phyloP scores from a whole-genome alignment of 2,797 vertebrate species.

The Prunella strophiata region DNA sequence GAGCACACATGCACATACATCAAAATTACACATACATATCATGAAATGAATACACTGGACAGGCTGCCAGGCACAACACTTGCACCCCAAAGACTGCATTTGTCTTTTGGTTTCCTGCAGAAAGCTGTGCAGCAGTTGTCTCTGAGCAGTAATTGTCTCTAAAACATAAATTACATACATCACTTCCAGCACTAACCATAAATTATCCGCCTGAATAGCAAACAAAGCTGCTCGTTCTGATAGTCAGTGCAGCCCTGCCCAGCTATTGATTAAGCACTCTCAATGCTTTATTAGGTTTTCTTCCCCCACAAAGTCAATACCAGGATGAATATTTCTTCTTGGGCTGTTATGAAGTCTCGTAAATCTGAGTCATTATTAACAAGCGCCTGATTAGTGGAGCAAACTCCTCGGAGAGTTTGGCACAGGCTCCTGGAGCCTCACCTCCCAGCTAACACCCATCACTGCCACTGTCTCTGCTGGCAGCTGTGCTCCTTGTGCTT shows the following conservation, averaged over 20 bases:
- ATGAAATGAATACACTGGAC: fast-evolving
- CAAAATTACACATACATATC: background rate
- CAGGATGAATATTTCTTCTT: conserved; percentile 56
- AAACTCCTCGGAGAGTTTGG: conserved; percentile 4
- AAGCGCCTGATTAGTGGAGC: conserved; percentile 6
- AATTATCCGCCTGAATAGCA: conserved; percentile 54
- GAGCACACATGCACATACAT: fast-evolving
- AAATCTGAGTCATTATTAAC: conserved; percentile 42
- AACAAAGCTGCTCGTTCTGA: conserved; percentile 55
- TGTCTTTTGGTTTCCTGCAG: background rate
- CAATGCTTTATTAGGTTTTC: conserved; percentile 57
- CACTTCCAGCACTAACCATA: conserved; percentile 47
- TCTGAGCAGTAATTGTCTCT: conserved; percentile 24
- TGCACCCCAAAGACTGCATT: background rate
- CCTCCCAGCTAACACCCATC: background rate
- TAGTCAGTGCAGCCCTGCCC: background rate
- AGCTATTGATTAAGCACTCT: conserved; percentile 36
- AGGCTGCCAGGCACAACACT: background rate
- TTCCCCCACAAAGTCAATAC: conserved; percentile 50
- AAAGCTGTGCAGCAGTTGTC: conserved; percentile 12
- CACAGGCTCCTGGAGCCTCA: background rate
- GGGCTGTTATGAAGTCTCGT: conserved; percentile 31
- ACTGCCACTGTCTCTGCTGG: background rate
- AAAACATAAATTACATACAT: conserved; percentile 65
- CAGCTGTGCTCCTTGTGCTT: background rate